Base-by-base conservation (phyloP, 2,797 vertebrate genomes). In the Leucoraja ocellata region DNA sequence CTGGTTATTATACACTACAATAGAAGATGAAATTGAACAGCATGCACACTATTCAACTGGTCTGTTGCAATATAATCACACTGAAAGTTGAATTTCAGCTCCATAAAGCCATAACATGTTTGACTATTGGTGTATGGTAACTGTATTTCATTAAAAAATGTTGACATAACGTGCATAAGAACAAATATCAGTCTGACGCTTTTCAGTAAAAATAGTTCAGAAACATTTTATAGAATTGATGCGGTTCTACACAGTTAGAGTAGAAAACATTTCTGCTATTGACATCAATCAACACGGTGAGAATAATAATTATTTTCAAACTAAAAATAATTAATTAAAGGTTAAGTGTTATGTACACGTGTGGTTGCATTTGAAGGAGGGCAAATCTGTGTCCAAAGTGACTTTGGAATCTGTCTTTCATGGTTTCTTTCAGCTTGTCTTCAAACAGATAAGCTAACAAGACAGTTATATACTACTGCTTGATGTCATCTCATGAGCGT, bases 371-470 rank as follows among this genome's bases (percentile, higher is more conserved):
- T 58, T 23, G n/a, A 2, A 61, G 4, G 18, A 86, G 58, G 58
- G 25, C 23, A 76, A 54, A 21, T 58, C 2, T 14, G 39, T 46
- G 36, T 14, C 90, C 11, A 54, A 92, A 76, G 71, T 76, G 90
- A 58, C 36, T 58, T 74, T n/a, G 71, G 39, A 92, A 92, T 58
- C 39, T 92, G 36, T 74, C 28, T 46, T 11, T 46, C 36, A n/a
- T 39, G 0, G 73, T 32, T 74, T 39, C 65, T 91, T 91, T 18
- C 54, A 23, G 68, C 11, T 74, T 76, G n/a, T n/a, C 36, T 92
- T 92, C 21, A 25, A 92, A 92, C 71, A 74, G 71, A 76, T 76
- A 92, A 92, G 11, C 23, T 76, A 92, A 76, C 14, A 9, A 92
- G 23, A 39, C 90, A 25, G 11, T 92, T 92, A 32, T 32, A 32